A percentile compares a stretch with the other conserved stretches of the same genome.
These are phyloP conservation scores for Channa argus DNA, from an alignment of 2,113 vertebrate species.

Conservation along the genomic window DNA sequence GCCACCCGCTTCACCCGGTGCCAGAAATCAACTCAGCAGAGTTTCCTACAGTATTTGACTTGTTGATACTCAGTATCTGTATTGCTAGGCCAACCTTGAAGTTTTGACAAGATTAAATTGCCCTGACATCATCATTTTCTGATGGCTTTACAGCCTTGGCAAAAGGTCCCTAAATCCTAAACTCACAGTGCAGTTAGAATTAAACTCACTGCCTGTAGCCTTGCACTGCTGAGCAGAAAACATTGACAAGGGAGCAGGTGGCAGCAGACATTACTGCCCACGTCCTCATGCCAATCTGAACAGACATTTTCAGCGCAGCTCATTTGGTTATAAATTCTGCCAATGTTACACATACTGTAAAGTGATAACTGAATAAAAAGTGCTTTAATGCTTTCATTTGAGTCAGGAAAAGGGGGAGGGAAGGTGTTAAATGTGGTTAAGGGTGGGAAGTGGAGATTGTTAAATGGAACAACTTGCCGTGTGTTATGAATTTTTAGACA, in stretches of 20 bases:
- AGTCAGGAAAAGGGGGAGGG: constrained; percentile 10
- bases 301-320: constrained; percentile 62
- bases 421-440: constrained; percentile 41
- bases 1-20: constrained; percentile 3
- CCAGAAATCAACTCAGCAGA: constrained; percentile 46
- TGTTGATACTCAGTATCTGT: constrained; percentile 34
- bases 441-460: constrained; percentile 36
- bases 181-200: constrained; percentile 59
- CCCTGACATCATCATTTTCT: constrained; percentile 52
- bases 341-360: constrained; percentile 38
- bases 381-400: constrained; percentile 55
- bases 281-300: constrained; percentile 69
- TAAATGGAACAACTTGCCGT: constrained; percentile 44
- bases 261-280: constrained; percentile 68
- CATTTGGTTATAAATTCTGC: constrained; percentile 64
- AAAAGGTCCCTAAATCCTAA: constrained; percentile 63
- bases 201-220: constrained; percentile 55
- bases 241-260: constrained; percentile 73
- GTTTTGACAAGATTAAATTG: constrained; percentile 56
- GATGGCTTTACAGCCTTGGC: constrained; percentile 43
- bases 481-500: constrained; percentile 43
- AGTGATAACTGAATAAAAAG: constrained; percentile 63
- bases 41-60: constrained; percentile 25
- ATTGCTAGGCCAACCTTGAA: constrained; percentile 50
- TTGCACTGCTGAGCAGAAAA: constrained; percentile 55